Base-by-base conservation (phyloP, 2,888 invertebrate species). In the Sinodicranocentrus sp. region DNA sequence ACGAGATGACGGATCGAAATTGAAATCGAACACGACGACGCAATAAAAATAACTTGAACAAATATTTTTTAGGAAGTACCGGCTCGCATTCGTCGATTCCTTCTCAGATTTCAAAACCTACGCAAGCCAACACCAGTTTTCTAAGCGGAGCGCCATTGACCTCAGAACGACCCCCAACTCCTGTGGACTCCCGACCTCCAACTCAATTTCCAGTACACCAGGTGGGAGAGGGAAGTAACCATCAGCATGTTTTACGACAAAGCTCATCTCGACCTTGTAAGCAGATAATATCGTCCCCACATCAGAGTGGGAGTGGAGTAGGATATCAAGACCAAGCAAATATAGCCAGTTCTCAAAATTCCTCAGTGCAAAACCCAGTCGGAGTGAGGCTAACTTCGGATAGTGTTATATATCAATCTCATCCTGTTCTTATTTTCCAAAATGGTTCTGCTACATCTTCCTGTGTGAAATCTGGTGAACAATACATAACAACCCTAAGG, bases 351-450 rank as follows among this genome's bases (percentile, higher is more conserved):
- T 6, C 13, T 57, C 57, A 19, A 23, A 57, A 23, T 57, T 6
- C 23, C 57, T 5, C n/a, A 6, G 52, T 17, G 10, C 26, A 61
- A 28, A 1, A 17, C 52, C 5, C 8, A n/a, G 63, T 19, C 25
- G 72, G 13, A 19, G 48, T 15, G 80, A 72, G 80, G 19, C 25
- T 80, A 8, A 28, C 75, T 5, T 48, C 73, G 48, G 73, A 78
- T 25, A 73, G 78, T 54, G 68, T 85, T 17, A 78, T 85, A 26
- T 85, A 78, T 43, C 70, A 85, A 21, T 57, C 76, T 19, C 84
- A 85, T 44, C 82, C 82, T 13, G 80, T 85, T 67, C 39, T 85
- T 6, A 82, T 85, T 28, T 77, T 85, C 39, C 84, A 80, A 6
- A 84, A 77, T 52, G 73, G 54, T n/a, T 10, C 65, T 6, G 33